A percentile compares a stretch with the other conserved stretches of the same genome.
These are phyloP conservation scores for Danio jaintianensis DNA, from an alignment of 2,797 vertebrate species.

Conservation along the genomic window DNA sequence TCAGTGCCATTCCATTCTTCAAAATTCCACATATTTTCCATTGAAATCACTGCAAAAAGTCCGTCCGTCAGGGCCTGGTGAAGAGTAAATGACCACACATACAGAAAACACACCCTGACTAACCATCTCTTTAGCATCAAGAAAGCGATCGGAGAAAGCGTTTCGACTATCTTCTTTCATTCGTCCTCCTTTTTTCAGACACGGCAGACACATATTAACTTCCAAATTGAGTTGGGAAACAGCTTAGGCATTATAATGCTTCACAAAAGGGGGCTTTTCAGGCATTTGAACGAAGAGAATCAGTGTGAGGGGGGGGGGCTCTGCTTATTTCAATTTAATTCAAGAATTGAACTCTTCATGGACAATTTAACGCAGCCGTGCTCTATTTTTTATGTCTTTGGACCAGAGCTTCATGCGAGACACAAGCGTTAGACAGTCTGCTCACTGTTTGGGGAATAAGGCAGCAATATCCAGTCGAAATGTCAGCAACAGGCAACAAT, in stretches of 20 bases:
- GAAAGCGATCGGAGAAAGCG: conserved; percentile 36
- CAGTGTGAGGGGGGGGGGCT: conserved; percentile 44
- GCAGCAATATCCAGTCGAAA: conserved; percentile 73
- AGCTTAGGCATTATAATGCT: conserved; percentile 58
- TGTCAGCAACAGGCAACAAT: conserved; percentile 76
- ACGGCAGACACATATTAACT: conserved; percentile 53
- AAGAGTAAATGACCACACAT: conserved; percentile 17
- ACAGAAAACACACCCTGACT: conserved; percentile 52
- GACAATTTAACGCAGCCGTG: conserved; percentile 55
- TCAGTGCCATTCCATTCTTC: not conserved
- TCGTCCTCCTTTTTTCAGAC: conserved; percentile 45
- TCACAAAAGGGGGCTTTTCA: conserved; percentile 61
- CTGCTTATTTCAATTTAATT: conserved; percentile 65
- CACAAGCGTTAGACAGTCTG: conserved; percentile 59
- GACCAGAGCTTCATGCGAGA: conserved; percentile 23
- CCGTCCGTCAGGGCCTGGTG: not conserved
- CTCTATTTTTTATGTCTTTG: conserved; percentile 42
- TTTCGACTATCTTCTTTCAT: conserved; percentile 46
- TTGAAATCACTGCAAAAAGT: not conserved
- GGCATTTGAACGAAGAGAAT: conserved; percentile 52
- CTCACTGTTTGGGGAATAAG: conserved; percentile 67
- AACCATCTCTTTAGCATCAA: conserved; percentile 44
- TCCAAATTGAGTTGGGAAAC: conserved; percentile 60
- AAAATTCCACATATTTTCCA: not conserved
- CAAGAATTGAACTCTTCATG: conserved; percentile 60